Percentiles rank a stretch among this genome's conserved stretches.
These are phyloP conservation scores for Acleris literana DNA, from an alignment of 2,888 invertebrate genomes.

Conservation along the genomic window DNA sequence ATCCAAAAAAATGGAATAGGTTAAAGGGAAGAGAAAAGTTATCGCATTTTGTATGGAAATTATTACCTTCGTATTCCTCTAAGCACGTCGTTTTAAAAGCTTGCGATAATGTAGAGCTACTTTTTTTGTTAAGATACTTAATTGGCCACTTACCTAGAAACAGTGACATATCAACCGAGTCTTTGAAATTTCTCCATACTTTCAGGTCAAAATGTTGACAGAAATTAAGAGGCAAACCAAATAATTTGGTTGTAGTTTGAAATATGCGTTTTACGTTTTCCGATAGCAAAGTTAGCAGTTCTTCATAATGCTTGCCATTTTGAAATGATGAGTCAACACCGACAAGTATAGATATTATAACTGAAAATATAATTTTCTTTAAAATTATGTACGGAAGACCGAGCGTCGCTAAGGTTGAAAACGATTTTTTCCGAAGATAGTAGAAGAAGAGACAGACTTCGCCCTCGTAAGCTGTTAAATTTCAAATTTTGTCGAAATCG, in stretches of 20 bases:
- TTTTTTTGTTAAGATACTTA: background rate
- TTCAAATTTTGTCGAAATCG: no score
- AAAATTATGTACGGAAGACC: no score
- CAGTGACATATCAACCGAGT: constrained; percentile 85
- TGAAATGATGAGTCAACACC: constrained; percentile 53
- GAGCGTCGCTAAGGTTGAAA: no score
- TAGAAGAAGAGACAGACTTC: no score
- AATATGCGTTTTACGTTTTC: constrained; percentile 88
- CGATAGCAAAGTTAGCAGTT: constrained; percentile 82
- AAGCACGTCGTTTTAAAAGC: no score
- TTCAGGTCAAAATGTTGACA: constrained; percentile 86
- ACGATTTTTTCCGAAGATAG: no score
- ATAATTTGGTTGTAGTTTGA: constrained; percentile 87
- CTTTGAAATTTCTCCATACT: constrained; percentile 89
- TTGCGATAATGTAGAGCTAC: no score
- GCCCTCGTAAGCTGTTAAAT: no score
- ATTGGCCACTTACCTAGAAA: constrained; percentile 73
- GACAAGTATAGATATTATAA: constrained; percentile 81
- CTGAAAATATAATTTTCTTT: constrained; percentile 59
- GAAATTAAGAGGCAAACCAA: constrained; percentile 86
- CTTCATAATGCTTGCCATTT: constrained; percentile 61
- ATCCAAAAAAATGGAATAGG: no score
- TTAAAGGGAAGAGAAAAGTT: no score
- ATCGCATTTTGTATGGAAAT: no score
- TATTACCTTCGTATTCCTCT: no score